phyloP scores from a whole-genome alignment of 2,888 invertebrate genomes.

The Eupelmus urozonus region DNA sequence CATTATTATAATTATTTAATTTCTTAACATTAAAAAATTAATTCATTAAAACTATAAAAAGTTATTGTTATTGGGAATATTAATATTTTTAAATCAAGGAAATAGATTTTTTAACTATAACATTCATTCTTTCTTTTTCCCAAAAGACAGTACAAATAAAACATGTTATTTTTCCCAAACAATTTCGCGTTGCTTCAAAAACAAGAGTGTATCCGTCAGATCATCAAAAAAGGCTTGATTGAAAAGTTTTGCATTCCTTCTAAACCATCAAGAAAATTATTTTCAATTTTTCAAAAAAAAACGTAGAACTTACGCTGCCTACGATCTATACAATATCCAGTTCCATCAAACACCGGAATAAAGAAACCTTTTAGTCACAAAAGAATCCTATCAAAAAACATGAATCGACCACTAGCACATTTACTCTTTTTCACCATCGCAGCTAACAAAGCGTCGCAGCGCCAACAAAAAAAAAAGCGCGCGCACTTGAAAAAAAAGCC shows the following conservation, averaged over 20 bases:
- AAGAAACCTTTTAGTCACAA: slow-evolving; percentile 40
- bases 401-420: background rate
- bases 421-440: background rate
- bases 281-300: slow-evolving; percentile 40
- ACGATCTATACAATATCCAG: slow-evolving; percentile 24
- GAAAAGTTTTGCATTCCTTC: slow-evolving; percentile 25
- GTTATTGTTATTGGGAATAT: no score
- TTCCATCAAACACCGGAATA: slow-evolving; percentile 36
- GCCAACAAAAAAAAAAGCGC: background rate
- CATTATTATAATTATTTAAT: no score
- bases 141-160: no score
- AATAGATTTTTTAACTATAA: no score
- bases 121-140: no score
- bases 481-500: background rate
- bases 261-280: slow-evolving; percentile 20
- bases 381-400: slow-evolving; percentile 50
- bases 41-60: no score
- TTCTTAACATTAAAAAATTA: no score
- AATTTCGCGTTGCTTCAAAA: no score
- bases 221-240: slow-evolving; percentile 15
- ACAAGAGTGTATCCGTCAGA: no score
- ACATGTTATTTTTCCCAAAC: no score
- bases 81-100: no score
- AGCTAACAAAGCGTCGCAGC: background rate
- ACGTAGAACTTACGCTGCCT: background rate